Percentiles rank a stretch among this genome's conserved stretches.
Evolutionary conservation across 2,888 invertebrate genomes (phyloP).

Genomic region (Lepetodrilus schrolli): DNA sequence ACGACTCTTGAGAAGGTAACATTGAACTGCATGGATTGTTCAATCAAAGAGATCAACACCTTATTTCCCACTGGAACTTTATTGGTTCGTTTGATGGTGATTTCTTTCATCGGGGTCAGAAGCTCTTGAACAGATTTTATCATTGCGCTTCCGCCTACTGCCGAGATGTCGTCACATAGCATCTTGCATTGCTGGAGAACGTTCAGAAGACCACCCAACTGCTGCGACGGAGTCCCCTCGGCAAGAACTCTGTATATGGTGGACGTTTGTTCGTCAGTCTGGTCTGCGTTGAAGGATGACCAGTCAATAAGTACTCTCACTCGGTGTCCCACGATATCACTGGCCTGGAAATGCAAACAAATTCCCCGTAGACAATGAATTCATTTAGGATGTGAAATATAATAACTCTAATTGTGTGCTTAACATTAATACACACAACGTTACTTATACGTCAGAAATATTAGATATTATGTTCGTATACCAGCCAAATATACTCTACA

Average conservation of each 20-base stretch:
- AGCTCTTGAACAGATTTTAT: not conserved
- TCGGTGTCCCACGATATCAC: slow-evolving; percentile 9
- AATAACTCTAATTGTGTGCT: too few relatives aligned
- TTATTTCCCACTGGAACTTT: slow-evolving; percentile 21
- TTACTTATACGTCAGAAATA: too few relatives aligned
- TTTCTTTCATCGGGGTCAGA: not conserved
- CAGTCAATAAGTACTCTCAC: slow-evolving; percentile 37
- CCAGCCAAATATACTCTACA: too few relatives aligned
- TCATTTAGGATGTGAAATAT: too few relatives aligned
- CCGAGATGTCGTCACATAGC: slow-evolving; percentile 12
- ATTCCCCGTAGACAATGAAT: too few relatives aligned
- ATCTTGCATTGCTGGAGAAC: not conserved
- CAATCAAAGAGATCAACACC: slow-evolving; percentile 21
- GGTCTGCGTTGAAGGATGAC: slow-evolving; percentile 32
- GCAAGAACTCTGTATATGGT: slow-evolving; percentile 21
- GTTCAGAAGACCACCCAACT: slow-evolving; percentile 29
- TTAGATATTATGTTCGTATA: too few relatives aligned
- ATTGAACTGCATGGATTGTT: slow-evolving; percentile 35
- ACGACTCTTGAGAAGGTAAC: slow-evolving; percentile 37
- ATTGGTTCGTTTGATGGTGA: slow-evolving; percentile 32
- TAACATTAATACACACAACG: too few relatives aligned
- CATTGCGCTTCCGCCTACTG: slow-evolving; percentile 7
- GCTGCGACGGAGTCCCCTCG: not conserved
- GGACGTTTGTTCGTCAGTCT: not conserved
- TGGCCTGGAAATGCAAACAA: slow-evolving; percentile 6